These are phyloP conservation scores for Leptinotarsa texana DNA, from an alignment of 1,140 invertebrate species.

Conservation along the genomic window DNA sequence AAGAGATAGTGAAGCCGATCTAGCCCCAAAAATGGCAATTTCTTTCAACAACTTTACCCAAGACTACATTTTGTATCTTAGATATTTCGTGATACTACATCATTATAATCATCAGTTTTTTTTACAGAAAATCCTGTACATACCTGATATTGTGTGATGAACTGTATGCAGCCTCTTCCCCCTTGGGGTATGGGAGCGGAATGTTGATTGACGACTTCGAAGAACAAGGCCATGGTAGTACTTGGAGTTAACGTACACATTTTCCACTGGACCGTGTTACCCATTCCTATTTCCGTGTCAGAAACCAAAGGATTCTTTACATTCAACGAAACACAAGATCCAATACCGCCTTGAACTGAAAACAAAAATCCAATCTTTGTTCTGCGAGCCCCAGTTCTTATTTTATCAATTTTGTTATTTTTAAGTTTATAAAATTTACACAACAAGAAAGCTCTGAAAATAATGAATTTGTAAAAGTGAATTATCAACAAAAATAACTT, in stretches of 20 bases:
- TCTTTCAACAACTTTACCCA: too few relatives aligned
- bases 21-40: too few relatives aligned
- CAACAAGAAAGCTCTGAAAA: neutral
- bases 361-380: constrained; percentile 27
- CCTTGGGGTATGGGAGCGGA: constrained; percentile 94
- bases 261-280: constrained; percentile 98
- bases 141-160: constrained; percentile 82
- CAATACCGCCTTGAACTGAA: constrained; percentile 91
- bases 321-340: constrained; percentile 92
- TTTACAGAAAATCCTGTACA: neutral
- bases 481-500: neutral
- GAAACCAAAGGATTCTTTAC: constrained; percentile 89
- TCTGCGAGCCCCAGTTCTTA: too few relatives aligned
- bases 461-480: too few relatives aligned
- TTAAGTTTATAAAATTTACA: constrained; percentile 4
- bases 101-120: too few relatives aligned
- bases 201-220: constrained; percentile 98
- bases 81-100: too few relatives aligned
- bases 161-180: constrained; percentile 94
- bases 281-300: constrained; percentile 96
- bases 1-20: too few relatives aligned
- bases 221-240: constrained; percentile 92
- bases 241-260: constrained; percentile 93
- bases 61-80: too few relatives aligned
- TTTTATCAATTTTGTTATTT: neutral